Evolutionary conservation across 2,797 vertebrate genomes (phyloP).

Genomic region (Salarias fasciatus): DNA sequence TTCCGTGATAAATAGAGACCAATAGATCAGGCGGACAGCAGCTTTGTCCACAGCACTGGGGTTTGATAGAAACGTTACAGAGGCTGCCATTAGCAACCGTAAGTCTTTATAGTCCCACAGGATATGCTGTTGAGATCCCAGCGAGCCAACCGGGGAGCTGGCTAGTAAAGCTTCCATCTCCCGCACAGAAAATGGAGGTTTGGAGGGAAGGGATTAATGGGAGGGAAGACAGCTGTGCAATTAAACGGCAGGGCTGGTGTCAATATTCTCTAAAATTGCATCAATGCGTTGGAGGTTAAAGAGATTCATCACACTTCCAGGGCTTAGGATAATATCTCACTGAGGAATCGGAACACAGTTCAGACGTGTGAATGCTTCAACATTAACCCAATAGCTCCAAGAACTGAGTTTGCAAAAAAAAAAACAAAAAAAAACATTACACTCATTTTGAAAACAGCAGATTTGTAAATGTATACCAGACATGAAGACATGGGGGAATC

Average conservation of each 20-base stretch:
- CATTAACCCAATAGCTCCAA: neutral
- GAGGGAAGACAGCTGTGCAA: slow-evolving; percentile 24
- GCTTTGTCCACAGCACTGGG: slow-evolving; percentile 44
- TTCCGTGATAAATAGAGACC: slow-evolving; percentile 60
- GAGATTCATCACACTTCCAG: slow-evolving; percentile 44
- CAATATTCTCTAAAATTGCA: slow-evolving; percentile 12
- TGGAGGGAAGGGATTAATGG: slow-evolving; percentile 14
- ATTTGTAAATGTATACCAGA: too few relatives aligned
- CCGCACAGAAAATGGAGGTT: slow-evolving; percentile 21
- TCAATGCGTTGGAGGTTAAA: slow-evolving; percentile 19
- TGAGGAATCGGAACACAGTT: slow-evolving; percentile 20
- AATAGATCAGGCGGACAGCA: slow-evolving; percentile 59
- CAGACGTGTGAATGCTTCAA: neutral
- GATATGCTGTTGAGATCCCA: slow-evolving; percentile 23
- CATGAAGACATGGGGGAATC: slow-evolving; percentile 4
- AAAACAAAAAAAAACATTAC: too few relatives aligned
- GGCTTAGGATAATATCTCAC: slow-evolving; percentile 28
- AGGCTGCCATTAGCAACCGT: slow-evolving; percentile 52
- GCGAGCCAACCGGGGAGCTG: slow-evolving; percentile 21
- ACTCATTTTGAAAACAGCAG: too few relatives aligned
- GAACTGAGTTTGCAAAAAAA: too few relatives aligned
- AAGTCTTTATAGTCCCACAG: slow-evolving; percentile 54
- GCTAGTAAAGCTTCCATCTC: slow-evolving; percentile 21
- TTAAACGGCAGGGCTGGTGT: slow-evolving; percentile 31
- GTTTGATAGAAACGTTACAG: slow-evolving; percentile 60